Base-by-base conservation (phyloP, 1,140 invertebrate species). In the Bathynomus jamesi region DNA sequence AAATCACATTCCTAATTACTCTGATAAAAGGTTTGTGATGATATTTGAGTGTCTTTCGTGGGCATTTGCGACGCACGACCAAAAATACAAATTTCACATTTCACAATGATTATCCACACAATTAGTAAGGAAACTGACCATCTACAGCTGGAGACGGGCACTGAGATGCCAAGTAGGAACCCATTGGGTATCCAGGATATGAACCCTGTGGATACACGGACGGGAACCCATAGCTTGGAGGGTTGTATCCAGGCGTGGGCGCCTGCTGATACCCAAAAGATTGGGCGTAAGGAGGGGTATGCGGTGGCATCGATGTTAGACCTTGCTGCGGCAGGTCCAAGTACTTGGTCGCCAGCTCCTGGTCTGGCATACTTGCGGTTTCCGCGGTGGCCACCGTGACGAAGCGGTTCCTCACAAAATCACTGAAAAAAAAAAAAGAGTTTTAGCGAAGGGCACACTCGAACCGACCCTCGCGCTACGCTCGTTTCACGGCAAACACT, bases 251-350 rank as follows among this genome's bases (percentile, higher is more conserved):
- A n/a, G 75, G 75, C 25, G 71, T 73, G 61, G 75, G 74, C 27
- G 71, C 69, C 69, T 76, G 75, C 46, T 76, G 75, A 71, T 76
- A 76, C 69, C 69, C 71, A 11, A 76, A 61, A 65, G 72, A 69
- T 64, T 76, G 75, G 65, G 75, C 72, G 72, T 76, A 76, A 46
- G 75, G 75, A 60, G 75, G 75, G 28, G 75, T 76, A 53, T 76
- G 75, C 53, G 75, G 71, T 53, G 75, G 71, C 69, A 76, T 76
- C 32, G 66, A 67, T 17, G 72, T 30, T 30, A 74, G 65, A 17
- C 75, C 75, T 30, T 73, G 69, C 40, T 73, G 71, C 24, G 71
- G 71, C n/a, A 73, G 60, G 61, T 76, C 75, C 65, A 76, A 67
- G 69, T 76, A 76, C 60, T 76, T 76, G n/a, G 71, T 61, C 29